Conservation (phyloP, 2,888 invertebrate species). For the Lissocephala sabroskyi region DNA sequence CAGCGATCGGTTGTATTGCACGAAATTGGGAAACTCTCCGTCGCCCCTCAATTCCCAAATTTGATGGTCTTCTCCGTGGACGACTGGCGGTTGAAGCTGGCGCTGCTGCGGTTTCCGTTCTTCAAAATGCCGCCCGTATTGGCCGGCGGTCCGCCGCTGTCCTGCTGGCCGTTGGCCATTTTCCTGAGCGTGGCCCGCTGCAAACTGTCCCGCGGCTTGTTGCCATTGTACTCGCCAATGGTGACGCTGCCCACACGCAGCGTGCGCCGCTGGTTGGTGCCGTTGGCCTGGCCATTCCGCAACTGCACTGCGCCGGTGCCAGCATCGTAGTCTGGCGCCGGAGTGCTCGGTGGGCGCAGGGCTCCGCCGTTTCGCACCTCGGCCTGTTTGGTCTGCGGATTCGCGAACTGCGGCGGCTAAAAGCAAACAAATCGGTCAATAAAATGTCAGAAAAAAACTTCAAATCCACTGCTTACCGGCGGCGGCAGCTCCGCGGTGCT, state of each 20-base stretch:
- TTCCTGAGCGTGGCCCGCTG: constrained; percentile 22
- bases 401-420: constrained; percentile 69
- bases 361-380: not conserved
- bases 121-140: constrained; percentile 74
- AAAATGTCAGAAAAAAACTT: too few species aligned
- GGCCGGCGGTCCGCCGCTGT: constrained; percentile 16
- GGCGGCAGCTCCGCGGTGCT: constrained; percentile 54
- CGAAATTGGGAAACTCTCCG: not conserved
- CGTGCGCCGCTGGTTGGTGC: constrained; percentile 74
- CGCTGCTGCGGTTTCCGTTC: constrained; percentile 61
- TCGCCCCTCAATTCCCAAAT: constrained; percentile 63
- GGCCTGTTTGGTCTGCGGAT: constrained; percentile 32
- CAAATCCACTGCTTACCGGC: too few species aligned
- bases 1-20: constrained; percentile 12
- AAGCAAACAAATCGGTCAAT: constrained; percentile 5
- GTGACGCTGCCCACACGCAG: constrained; percentile 79
- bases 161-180: constrained; percentile 16
- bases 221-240: constrained; percentile 78
- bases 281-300: constrained; percentile 16
- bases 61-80: constrained; percentile 68
- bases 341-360: constrained; percentile 57
- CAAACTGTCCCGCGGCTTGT: constrained; percentile 63
- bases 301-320: too few species aligned
- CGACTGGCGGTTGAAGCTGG: constrained; percentile 39
- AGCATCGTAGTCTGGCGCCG: constrained; percentile 62